A percentile compares a stretch with the other conserved stretches of the same genome.
Conservation (phyloP, 2,113 vertebrate species). For the Falco punctatus region DNA sequence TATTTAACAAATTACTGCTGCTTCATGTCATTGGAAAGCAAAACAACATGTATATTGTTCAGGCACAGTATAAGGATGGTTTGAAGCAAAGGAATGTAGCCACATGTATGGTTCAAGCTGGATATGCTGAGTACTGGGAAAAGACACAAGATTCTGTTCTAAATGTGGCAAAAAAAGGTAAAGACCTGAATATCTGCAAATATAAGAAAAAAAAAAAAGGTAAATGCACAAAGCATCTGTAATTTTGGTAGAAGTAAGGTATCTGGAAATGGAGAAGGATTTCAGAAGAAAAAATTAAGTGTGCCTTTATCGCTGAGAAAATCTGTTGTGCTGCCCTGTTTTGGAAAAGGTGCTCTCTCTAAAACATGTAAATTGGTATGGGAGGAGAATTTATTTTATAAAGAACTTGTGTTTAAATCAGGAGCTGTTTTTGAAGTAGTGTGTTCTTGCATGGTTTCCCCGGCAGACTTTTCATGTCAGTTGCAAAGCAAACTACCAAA, state of each 20-base stretch:
- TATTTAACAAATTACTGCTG: conserved; percentile 77
- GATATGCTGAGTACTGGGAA: conserved; percentile 78
- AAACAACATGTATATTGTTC: conserved; percentile 77
- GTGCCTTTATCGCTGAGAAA: neutral
- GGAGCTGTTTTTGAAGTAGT: conserved; percentile 79
- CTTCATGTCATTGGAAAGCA: conserved; percentile 76
- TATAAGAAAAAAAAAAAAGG: neutral
- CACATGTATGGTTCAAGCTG: conserved; percentile 72
- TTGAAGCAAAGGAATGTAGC: conserved; percentile 67
- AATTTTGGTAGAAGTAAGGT: neutral
- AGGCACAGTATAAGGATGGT: conserved; percentile 62
- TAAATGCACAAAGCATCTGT: neutral
- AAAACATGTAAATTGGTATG: neutral
- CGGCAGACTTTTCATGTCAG: conserved; percentile 88
- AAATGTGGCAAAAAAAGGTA: neutral
- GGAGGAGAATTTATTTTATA: conserved; percentile 52
- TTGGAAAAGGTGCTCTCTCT: neutral
- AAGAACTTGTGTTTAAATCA: conserved; percentile 75
- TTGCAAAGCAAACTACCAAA: conserved; percentile 63
- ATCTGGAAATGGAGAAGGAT: neutral
- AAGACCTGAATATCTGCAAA: neutral
- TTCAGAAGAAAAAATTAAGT: neutral
- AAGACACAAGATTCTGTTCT: neutral
- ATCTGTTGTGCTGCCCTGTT: neutral
- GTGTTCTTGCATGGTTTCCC: conserved; percentile 78